These are phyloP conservation scores for Stigmatopora argus DNA, from an alignment of 2,113 vertebrate species.

Conservation along the genomic window DNA sequence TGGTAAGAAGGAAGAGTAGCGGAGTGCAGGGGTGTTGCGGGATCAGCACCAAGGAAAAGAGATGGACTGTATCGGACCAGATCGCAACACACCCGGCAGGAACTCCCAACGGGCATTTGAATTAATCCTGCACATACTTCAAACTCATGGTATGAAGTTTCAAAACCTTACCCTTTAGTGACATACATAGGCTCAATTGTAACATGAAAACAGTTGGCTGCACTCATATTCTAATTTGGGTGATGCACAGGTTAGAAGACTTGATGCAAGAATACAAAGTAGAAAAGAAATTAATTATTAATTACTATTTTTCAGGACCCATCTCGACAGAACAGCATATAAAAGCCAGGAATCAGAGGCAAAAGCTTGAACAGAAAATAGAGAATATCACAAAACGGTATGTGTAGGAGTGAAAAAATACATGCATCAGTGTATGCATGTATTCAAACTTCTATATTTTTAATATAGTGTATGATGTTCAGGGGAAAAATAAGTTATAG, in stretches of 20 bases:
- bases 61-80: constrained; percentile 74
- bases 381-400: too few relatives aligned
- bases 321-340: too few relatives aligned
- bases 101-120: constrained; percentile 68
- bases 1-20: constrained; percentile 23
- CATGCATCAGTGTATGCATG: too few relatives aligned
- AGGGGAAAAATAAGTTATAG: too few relatives aligned
- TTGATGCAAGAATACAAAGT: not conserved
- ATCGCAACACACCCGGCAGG: constrained; percentile 57
- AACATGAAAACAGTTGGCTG: not conserved
- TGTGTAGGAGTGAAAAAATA: too few relatives aligned
- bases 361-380: too few relatives aligned
- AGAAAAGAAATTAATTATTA: not conserved
- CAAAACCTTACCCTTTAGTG: constrained; percentile 7
- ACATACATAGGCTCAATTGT: not conserved
- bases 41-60: constrained; percentile 51
- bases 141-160: constrained; percentile 47
- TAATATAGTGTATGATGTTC: too few relatives aligned
- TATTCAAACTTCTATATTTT: too few relatives aligned
- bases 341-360: too few relatives aligned
- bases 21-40: not conserved
- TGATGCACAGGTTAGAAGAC: not conserved
- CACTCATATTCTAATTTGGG: not conserved
- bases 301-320: too few relatives aligned
- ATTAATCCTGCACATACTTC: constrained; percentile 64